Base-by-base conservation (phyloP, 2,113 vertebrate genomes). In the Cheirogaleus medius region DNA sequence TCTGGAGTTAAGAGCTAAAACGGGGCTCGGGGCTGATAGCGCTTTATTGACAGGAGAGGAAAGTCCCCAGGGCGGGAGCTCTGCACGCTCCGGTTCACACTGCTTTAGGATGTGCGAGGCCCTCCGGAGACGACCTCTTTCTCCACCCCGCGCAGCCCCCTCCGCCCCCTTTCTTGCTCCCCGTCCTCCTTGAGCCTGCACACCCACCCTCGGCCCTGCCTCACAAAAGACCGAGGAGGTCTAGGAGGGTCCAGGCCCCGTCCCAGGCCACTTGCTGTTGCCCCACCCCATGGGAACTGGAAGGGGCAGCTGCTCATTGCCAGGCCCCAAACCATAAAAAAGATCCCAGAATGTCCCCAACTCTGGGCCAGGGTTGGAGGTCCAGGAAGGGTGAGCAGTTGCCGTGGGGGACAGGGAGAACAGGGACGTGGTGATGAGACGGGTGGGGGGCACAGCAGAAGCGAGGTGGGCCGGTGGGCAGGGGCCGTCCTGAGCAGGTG, bases 31-130 rank as follows among this genome's bases (percentile, higher is more conserved):
- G 91, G 98, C 98, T 96, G 97, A 98, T 98, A 98, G 98, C 64
- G 76, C 98, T 98, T 98, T 98, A 98, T 97, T 98, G 98, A 98
- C 97, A 98, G 98, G 98, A 99, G 98, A 99, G 98, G 98, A 98
- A 98, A 99, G 98, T 98, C 98, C 97, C 92, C 91, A 95, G 89
- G 98, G 97, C 98, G 98, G 97, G 96, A 97, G 98, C 98, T 98
- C 98, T 98, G 97, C 3, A 86, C 95, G 81, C 97, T 97, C 97
- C 92, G 84, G 96, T 97, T 97, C 89, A 63, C 97, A 44, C 91
- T 98, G 96, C 97, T 99, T 99, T 99, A 98, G 0, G 98, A 99
- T 98, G 98, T 98, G 99, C 92, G 97, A 98, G 89, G 95, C 97
- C 98, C 97, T 98, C 98, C 92, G 91, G 97, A 98, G 98, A 98